phyloP scores from a whole-genome alignment of 2,113 vertebrate species.

The Tringa solitaria region DNA sequence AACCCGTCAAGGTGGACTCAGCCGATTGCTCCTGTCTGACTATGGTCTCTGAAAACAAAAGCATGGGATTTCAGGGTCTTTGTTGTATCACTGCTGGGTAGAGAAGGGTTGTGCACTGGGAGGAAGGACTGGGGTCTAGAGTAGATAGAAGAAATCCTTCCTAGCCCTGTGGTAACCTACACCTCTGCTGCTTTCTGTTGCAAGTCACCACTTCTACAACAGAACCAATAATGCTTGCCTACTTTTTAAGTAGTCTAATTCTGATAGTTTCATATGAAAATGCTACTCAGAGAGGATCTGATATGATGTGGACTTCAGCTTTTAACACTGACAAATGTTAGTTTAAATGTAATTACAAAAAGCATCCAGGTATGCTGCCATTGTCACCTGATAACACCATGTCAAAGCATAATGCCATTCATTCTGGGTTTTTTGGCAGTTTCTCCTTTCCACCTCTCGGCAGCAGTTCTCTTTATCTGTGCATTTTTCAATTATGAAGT shows the following conservation, averaged over 20 bases:
- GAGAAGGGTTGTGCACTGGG: not conserved
- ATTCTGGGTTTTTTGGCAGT: not conserved
- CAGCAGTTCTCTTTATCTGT: not conserved
- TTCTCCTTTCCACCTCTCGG: not conserved
- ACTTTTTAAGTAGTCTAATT: not conserved
- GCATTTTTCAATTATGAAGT: not conserved
- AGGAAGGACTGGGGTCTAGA: not conserved
- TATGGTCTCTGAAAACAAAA: not conserved
- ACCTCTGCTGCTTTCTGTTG: not conserved
- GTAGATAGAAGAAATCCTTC: not conserved
- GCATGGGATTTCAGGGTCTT: not conserved
- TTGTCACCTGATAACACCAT: not conserved
- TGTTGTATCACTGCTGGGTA: not conserved
- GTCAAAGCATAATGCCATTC: not conserved
- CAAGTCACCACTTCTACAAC: not conserved
- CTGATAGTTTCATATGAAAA: not conserved
- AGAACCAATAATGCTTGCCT: not conserved
- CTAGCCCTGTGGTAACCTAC: not conserved
- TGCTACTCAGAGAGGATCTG: not conserved
- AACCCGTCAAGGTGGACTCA: not conserved
- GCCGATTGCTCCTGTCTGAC: not conserved
- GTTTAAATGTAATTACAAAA: not conserved
- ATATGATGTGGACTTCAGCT: not conserved
- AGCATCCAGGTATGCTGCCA: not conserved
- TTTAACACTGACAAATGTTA: not conserved